Conservation (phyloP, 1,140 invertebrate species). For the Euura saliciscinereae region DNA sequence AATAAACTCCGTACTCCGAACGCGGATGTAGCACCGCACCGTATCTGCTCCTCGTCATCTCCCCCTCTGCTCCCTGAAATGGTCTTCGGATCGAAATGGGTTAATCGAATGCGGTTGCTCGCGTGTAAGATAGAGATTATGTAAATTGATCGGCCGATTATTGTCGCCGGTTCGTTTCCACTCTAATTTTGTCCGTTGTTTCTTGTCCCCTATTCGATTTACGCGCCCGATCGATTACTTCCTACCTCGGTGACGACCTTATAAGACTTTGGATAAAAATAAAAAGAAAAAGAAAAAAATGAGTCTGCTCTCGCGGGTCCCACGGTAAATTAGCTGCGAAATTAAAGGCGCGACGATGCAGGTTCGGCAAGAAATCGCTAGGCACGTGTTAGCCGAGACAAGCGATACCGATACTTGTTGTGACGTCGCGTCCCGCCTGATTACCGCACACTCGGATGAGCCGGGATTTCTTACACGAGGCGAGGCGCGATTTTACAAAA, state of each 20-base stretch:
- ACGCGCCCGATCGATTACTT: not conserved
- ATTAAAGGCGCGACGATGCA: not conserved
- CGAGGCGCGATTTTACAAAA: no score
- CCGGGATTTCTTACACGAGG: not conserved
- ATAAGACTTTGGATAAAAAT: no score
- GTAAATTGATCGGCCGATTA: slow-evolving; percentile 3
- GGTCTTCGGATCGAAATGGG: not conserved
- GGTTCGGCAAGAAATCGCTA: not conserved
- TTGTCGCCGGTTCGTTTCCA: not conserved
- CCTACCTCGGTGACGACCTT: no score
- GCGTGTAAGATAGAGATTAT: slow-evolving; percentile 2
- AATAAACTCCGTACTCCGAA: no score
- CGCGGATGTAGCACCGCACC: no score
- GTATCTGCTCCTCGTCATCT: no score
- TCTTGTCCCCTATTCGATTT: no score
- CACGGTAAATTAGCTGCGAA: no score
- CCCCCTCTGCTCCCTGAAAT: no score
- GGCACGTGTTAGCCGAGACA: not conserved
- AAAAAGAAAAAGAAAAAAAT: no score
- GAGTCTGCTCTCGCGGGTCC: no score
- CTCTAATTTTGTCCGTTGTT: not conserved
- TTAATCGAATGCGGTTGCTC: slow-evolving; percentile 6
- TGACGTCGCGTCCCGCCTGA: not conserved
- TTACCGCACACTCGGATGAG: not conserved
- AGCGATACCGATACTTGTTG: not conserved